Percentiles rank a stretch among this genome's conserved stretches.
Evolutionary conservation across 1,140 invertebrate species (phyloP).

Genomic region (Macrocentrus cingulum): DNA sequence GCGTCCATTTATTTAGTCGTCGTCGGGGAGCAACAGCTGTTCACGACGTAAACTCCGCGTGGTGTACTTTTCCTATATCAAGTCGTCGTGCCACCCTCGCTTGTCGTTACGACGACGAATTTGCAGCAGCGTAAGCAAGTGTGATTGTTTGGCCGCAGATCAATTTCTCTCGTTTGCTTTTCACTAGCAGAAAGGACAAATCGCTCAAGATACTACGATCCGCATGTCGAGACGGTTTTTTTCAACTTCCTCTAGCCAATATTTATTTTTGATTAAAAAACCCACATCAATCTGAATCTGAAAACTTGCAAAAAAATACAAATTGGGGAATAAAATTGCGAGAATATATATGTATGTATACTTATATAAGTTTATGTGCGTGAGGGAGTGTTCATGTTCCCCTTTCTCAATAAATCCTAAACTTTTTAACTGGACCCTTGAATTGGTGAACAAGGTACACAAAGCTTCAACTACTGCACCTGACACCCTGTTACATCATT

Average conservation of each 20-base stretch:
- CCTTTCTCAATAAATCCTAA: slow-evolving; percentile 12
- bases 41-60: slow-evolving; percentile 33
- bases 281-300: not conserved
- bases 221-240: not conserved
- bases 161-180: not conserved
- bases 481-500: slow-evolving; percentile 10
- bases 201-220: not conserved
- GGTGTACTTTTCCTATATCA: not conserved
- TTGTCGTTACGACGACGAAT: not conserved
- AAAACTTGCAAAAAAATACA: no score
- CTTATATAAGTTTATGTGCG: no score
- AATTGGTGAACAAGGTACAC: slow-evolving; percentile 8
- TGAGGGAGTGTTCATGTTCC: no score
- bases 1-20: slow-evolving; percentile 36
- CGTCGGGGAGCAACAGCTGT: slow-evolving; percentile 38
- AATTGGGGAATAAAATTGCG: no score
- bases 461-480: slow-evolving; percentile 7
- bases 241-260: not conserved
- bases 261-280: not conserved
- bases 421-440: not conserved
- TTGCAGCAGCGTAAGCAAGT: slow-evolving; percentile 1
- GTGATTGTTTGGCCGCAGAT: not conserved
- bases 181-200: not conserved
- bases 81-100: not conserved
- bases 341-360: no score